Conservation (phyloP, 2,113 vertebrate species). For the Anoplopoma fimbria region DNA sequence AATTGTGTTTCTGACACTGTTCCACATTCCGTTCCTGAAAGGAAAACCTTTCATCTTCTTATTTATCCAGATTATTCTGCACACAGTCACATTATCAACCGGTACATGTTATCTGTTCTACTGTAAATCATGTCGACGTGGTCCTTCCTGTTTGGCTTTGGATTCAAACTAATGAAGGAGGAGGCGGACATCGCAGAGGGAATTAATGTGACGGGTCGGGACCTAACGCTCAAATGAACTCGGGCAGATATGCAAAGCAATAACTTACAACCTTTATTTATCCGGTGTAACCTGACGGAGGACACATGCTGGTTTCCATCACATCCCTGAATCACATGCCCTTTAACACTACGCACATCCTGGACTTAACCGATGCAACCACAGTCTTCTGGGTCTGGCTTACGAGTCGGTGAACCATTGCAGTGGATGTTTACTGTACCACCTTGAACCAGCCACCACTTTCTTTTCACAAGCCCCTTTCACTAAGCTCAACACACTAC, state of each 20-base stretch:
- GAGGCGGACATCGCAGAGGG: conserved; percentile 27
- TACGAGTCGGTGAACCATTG: neutral
- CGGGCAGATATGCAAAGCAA: conserved; percentile 51
- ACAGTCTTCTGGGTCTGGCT: conserved; percentile 6
- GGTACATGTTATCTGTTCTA: conserved; percentile 47
- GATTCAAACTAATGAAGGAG: conserved; percentile 48
- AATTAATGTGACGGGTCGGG: conserved; percentile 56
- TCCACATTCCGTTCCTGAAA: conserved; percentile 31
- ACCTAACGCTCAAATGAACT: conserved; percentile 32
- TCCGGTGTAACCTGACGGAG: conserved; percentile 30
- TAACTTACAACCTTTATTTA: conserved; percentile 67
- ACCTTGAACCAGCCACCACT: conserved; percentile 6
- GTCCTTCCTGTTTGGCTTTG: conserved; percentile 73
- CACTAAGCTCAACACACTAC: conserved; percentile 3
- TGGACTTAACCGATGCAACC: neutral
- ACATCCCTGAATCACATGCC: conserved; percentile 10
- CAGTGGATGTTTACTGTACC: neutral
- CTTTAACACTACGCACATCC: neutral
- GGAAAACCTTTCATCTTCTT: conserved; percentile 27
- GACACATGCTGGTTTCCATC: conserved; percentile 54
- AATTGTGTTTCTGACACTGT: conserved; percentile 40
- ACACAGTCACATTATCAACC: conserved; percentile 40
- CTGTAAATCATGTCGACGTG: conserved; percentile 67
- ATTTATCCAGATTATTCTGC: conserved; percentile 53
- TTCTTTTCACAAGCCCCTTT: neutral